A percentile compares a stretch with the other conserved stretches of the same genome.
Evolutionary conservation across 2,888 invertebrate genomes (phyloP).

Genomic region (Pandemis heparana): DNA sequence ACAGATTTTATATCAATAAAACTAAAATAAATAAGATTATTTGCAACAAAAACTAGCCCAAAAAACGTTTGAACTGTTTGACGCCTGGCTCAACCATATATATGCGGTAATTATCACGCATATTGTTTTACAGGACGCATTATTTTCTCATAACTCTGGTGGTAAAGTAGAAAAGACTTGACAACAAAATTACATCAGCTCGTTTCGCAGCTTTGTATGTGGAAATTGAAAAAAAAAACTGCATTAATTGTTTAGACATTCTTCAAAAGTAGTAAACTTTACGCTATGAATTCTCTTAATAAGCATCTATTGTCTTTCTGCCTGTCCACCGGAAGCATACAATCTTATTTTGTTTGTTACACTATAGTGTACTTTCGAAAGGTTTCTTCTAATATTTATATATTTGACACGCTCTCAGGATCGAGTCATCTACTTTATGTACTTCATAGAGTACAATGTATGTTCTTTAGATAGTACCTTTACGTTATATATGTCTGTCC

Average conservation of each 20-base stretch:
- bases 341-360: neutral
- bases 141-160: neutral
- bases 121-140: neutral
- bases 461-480: conserved; percentile 46
- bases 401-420: conserved; percentile 58
- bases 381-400: conserved; percentile 18
- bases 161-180: neutral
- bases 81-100: too few relatives aligned
- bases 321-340: neutral
- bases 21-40: too few relatives aligned
- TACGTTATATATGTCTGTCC: conserved; percentile 28
- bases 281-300: too few relatives aligned
- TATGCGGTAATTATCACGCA: too few relatives aligned
- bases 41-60: too few relatives aligned
- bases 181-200: neutral
- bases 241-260: too few relatives aligned
- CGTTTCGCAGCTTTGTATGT: too few relatives aligned
- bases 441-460: conserved; percentile 80
- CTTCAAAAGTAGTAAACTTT: too few relatives aligned
- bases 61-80: too few relatives aligned
- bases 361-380: conserved; percentile 13
- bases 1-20: too few relatives aligned
- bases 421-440: conserved; percentile 79
- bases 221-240: too few relatives aligned
- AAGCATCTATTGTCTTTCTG: neutral